Conservation (phyloP, 53 echinoderm and acorn worm genomes). For the Astropecten irregularis region DNA sequence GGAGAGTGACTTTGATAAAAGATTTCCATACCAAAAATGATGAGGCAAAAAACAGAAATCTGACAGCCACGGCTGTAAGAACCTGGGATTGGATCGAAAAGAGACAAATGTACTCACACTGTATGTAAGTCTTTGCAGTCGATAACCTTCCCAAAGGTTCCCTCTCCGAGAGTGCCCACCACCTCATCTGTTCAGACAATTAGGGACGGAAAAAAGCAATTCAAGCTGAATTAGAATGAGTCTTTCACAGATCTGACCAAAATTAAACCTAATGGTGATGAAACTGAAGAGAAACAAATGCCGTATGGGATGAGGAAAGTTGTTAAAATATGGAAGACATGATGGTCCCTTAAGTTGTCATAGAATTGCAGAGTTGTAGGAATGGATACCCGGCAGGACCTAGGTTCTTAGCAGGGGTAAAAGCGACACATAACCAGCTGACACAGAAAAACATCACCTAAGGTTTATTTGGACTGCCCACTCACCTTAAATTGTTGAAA, state of each 20-base stretch:
- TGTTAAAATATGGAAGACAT: background rate
- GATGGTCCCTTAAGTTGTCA: too few species aligned
- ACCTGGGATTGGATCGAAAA: too few species aligned
- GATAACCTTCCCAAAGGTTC: conserved; percentile 96
- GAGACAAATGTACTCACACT: conserved; percentile 66
- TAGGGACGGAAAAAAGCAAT: conserved; percentile 33
- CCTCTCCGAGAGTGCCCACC: conserved; percentile 83
- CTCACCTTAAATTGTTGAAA: too few species aligned
- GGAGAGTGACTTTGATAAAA: too few species aligned
- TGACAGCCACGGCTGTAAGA: too few species aligned
- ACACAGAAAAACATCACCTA: background rate
- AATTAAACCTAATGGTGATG: background rate
- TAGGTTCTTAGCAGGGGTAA: background rate
- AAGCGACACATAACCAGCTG: background rate
- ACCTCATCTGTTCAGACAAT: conserved; percentile 79
- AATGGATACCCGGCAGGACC: too few species aligned
- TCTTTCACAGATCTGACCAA: background rate
- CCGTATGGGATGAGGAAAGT: conserved; percentile 5
- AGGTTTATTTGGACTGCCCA: too few species aligned
- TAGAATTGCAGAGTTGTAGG: too few species aligned
- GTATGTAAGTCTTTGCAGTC: conserved; percentile 79
- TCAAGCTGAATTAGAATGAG: conserved; percentile 18
- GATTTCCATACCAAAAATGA: too few species aligned
- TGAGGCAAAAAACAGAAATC: too few species aligned
- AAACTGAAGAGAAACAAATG: background rate